Percentiles rank a stretch among this genome's conserved stretches.
Conservation (phyloP, 2,888 invertebrate genomes). For the Acronicta leporina region DNA sequence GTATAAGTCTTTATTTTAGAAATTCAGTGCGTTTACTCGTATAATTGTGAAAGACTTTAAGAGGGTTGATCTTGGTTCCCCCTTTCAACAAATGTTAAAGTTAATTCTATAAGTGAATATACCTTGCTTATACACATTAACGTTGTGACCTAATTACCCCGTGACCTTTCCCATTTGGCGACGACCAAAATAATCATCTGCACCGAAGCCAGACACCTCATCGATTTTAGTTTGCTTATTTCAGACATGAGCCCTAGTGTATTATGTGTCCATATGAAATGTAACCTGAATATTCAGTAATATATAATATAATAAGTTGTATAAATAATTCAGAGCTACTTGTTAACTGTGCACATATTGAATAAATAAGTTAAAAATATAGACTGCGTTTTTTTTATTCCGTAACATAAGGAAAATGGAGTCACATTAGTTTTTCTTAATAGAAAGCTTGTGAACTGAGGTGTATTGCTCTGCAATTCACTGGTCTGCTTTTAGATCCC, state of each 20-base stretch:
- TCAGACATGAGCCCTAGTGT: conserved; percentile 41
- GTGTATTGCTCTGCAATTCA: no score
- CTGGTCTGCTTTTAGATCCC: no score
- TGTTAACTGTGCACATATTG: conserved; percentile 88
- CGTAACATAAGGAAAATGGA: no score
- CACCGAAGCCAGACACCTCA: conserved; percentile 25
- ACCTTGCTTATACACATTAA: background rate
- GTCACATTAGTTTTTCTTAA: no score
- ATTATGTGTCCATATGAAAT: conserved; percentile 43
- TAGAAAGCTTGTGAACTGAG: no score
- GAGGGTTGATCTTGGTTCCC: no score
- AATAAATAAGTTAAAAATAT: conserved; percentile 77
- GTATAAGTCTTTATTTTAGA: no score
- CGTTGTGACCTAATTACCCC: conserved; percentile 19
- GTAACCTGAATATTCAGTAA: conserved; percentile 62
- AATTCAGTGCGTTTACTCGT: no score
- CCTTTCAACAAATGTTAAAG: no score
- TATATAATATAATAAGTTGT: conserved; percentile 72
- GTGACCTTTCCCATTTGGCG: conserved; percentile 43
- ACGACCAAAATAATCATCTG: conserved; percentile 38
- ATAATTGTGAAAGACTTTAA: no score
- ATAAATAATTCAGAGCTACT: conserved; percentile 84
- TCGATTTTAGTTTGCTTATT: conserved; percentile 48
- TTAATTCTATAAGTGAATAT: background rate
- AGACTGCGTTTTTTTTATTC: conserved; percentile 41